A percentile compares a stretch with the other conserved stretches of the same genome.
Evolutionary conservation across 1,140 invertebrate species (phyloP).

Genomic region (Nasonia longicornis): DNA sequence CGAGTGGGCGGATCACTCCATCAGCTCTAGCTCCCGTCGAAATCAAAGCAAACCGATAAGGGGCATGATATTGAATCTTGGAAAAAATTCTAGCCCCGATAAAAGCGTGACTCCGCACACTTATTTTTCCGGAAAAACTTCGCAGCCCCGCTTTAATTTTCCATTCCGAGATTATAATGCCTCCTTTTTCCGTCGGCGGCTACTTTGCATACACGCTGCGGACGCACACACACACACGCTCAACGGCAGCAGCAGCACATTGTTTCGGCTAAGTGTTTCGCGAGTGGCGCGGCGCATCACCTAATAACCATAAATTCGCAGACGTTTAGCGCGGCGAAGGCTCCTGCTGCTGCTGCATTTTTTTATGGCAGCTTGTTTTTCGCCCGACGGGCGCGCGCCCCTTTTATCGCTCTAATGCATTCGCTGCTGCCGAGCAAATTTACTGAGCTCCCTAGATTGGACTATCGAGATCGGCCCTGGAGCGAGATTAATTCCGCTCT

Average conservation of each 20-base stretch:
- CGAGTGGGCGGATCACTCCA: background rate
- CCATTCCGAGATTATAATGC: background rate
- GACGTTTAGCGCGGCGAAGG: constrained; percentile 20
- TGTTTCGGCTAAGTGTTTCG: constrained; percentile 42
- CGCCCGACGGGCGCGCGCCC: background rate
- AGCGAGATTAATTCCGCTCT: constrained; percentile 11
- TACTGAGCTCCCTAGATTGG: constrained; percentile 28
- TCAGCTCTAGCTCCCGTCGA: background rate
- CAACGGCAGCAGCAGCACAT: constrained; percentile 8
- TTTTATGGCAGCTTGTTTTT: constrained; percentile 30
- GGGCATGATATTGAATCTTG: constrained; percentile 14
- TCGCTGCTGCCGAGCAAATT: constrained; percentile 20
- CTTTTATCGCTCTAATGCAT: constrained; percentile 33
- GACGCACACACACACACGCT: background rate
- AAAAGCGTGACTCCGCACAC: background rate
- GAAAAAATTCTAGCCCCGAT: background rate
- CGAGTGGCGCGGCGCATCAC: constrained; percentile 24
- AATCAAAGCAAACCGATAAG: constrained; percentile 16
- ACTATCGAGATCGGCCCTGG: constrained; percentile 8
- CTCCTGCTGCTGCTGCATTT: background rate
- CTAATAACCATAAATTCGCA: constrained; percentile 44
- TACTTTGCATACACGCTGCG: background rate
- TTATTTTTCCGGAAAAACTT: background rate
- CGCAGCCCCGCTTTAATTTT: background rate
- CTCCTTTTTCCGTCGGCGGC: background rate